Base-by-base conservation (phyloP, 2,113 vertebrate genomes). In the Rhinolophus ferrumequinum region DNA sequence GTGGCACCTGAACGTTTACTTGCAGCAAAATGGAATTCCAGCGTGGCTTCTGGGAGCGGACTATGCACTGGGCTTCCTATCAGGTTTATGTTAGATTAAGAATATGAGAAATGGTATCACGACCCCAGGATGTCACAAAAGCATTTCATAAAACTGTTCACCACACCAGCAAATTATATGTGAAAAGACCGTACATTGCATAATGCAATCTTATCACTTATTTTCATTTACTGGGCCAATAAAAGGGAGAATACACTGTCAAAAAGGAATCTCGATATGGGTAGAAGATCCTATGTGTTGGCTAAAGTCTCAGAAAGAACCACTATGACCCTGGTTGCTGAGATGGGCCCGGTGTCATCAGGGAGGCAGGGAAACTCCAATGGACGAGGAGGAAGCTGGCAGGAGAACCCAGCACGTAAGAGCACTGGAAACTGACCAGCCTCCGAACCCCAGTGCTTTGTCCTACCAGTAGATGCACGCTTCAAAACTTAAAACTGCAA, bases 341-440 rank as follows among this genome's bases (percentile, higher is more conserved):
- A 30, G 35, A 0, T 3, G 16, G 14, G 15, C n/a, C 58, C 0
- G 0, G 26, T 6, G 11, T 14, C 35, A 21, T 7, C n/a, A 76
- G 75, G 35, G 12, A 3, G 26, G 35, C 6, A 3, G 41, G 52
- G 38, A 30, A 28, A 33, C 60, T 0, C n/a, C 14, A 3, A 8
- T 0, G 11, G 33, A 44, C 1, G 2, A 52, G 26, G 5, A 44
- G 13, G 33, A 52, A 5, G 14, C 4, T 19, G 28, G 12, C 3
- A 28, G 15, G 30, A 14, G 28, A 33, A 16, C 5, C 33, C 3
- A 3, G 91, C 7, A 8, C 2, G 47, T 50, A 16, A 41, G 26
- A 21, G 38, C 35, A 11, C 12, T 8, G 0, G 13, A 52, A 11
- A 52, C 4, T 0, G 33, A 72, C 72, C 82, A 52, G 47, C 54